Evolutionary conservation across 1,140 invertebrate species (phyloP).

Genomic region (Ostrea edulis): DNA sequence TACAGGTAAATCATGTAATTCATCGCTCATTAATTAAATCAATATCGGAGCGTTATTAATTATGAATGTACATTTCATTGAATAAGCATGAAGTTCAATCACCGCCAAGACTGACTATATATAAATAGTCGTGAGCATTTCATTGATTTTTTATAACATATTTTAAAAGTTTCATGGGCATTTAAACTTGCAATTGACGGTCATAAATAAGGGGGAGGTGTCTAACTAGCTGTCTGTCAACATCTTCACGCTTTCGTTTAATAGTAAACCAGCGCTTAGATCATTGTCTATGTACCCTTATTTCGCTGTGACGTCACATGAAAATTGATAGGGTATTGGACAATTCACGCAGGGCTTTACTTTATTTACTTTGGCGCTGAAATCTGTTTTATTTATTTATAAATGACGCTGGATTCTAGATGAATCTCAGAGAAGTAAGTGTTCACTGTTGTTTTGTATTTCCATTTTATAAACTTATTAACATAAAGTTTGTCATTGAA

Average conservation of each 20-base stretch:
- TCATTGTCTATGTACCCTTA: conserved; percentile 25
- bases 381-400: conserved; percentile 37
- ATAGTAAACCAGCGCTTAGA: neutral
- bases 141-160: conserved; percentile 20
- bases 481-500: too few relatives aligned
- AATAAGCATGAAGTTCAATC: neutral
- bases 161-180: conserved; percentile 4
- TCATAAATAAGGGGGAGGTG: conserved; percentile 14
- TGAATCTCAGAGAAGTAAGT: conserved; percentile 37
- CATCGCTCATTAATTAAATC: neutral
- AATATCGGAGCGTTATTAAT: neutral
- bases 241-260: neutral
- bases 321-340: conserved; percentile 4
- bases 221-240: conserved; percentile 8
- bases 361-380: conserved; percentile 28
- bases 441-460: neutral
- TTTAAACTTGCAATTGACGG: neutral
- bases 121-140: conserved; percentile 4
- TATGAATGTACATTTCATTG: neutral
- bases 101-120: neutral
- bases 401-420: conserved; percentile 38
- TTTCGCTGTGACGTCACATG: conserved; percentile 4
- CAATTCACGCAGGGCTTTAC: neutral
- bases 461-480: too few relatives aligned
- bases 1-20: neutral